A percentile compares a stretch with the other conserved stretches of the same genome.
Evolutionary conservation across 1,140 invertebrate species (phyloP).

Genomic region (Megathymus violae): DNA sequence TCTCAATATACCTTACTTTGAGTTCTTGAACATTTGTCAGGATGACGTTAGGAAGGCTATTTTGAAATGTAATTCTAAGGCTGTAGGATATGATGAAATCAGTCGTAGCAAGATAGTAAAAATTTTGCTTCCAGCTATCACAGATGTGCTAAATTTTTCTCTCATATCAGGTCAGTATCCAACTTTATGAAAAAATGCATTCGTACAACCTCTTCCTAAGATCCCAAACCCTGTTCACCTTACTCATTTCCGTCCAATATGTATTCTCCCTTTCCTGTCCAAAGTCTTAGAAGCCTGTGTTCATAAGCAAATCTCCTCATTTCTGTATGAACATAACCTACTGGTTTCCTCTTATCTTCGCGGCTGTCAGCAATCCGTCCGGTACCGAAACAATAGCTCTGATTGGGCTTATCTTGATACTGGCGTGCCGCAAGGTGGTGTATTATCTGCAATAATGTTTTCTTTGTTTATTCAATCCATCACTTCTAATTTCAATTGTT

Average conservation of each 20-base stretch:
- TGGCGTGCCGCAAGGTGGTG: neutral
- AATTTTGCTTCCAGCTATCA: conserved; percentile 4
- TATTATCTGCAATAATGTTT: neutral
- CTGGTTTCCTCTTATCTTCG: neutral
- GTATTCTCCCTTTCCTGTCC: conserved; percentile 27
- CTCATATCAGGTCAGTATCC: conserved; percentile 6
- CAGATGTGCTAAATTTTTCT: conserved; percentile 21
- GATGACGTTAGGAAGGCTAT: conserved; percentile 17
- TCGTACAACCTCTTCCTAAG: conserved; percentile 29
- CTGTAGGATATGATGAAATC: conserved; percentile 19
- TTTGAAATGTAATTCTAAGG: conserved; percentile 13
- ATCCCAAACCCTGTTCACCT: conserved; percentile 14
- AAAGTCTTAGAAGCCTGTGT: conserved; percentile 26
- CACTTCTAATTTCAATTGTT: neutral
- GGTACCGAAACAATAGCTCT: neutral
- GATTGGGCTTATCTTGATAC: neutral
- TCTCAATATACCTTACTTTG: neutral
- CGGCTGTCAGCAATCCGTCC: neutral
- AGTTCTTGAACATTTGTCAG: neutral
- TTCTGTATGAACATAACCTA: conserved; percentile 1
- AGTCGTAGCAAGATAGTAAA: conserved; percentile 4
- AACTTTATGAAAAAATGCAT: conserved; percentile 16
- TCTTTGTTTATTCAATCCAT: neutral
- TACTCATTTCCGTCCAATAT: conserved; percentile 32
- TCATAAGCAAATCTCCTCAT: conserved; percentile 12